These are phyloP conservation scores for Drosophila lowei DNA, from an alignment of 1,140 invertebrate genomes.

Conservation along the genomic window DNA sequence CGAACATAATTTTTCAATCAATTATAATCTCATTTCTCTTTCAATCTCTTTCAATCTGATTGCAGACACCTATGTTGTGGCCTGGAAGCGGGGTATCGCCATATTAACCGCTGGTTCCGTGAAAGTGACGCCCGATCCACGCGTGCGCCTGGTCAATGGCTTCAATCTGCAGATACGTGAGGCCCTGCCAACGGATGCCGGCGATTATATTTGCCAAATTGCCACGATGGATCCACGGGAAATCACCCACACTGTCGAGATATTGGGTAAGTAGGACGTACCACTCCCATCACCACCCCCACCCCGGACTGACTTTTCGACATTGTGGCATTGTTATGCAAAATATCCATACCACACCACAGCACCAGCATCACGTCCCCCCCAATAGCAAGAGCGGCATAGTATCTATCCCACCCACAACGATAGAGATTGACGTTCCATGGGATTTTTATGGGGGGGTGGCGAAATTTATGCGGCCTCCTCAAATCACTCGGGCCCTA, in stretches of 20 bases:
- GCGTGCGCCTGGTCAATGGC: constrained; percentile 84
- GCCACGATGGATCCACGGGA: constrained; percentile 85
- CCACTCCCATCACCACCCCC: background rate
- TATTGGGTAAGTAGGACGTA: constrained; percentile 84
- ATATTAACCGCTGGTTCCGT: constrained; percentile 85
- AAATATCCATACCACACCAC: constrained; percentile 36
- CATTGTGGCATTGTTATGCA: constrained; percentile 67
- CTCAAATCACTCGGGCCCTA: constrained; percentile 77
- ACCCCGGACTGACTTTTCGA: constrained; percentile 40
- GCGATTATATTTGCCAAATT: constrained; percentile 86
- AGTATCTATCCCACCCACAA: constrained; percentile 2
- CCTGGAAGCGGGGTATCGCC: constrained; percentile 85
- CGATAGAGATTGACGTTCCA: constrained; percentile 40
- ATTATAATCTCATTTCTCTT: constrained; percentile 38
- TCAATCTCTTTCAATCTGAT: constrained; percentile 20
- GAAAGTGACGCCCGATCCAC: constrained; percentile 85
- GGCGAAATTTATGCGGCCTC: constrained; percentile 66
- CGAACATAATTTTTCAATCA: constrained; percentile 62
- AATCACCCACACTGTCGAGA: constrained; percentile 86
- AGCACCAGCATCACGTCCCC: background rate
- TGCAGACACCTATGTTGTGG: constrained; percentile 84
- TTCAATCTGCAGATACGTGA: constrained; percentile 85
- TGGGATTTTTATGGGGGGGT: constrained; percentile 55
- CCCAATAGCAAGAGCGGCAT: constrained; percentile 4
- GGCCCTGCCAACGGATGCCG: constrained; percentile 85